Base-by-base conservation (phyloP, 2,797 vertebrate species). In the Micrastur ruficollis region DNA sequence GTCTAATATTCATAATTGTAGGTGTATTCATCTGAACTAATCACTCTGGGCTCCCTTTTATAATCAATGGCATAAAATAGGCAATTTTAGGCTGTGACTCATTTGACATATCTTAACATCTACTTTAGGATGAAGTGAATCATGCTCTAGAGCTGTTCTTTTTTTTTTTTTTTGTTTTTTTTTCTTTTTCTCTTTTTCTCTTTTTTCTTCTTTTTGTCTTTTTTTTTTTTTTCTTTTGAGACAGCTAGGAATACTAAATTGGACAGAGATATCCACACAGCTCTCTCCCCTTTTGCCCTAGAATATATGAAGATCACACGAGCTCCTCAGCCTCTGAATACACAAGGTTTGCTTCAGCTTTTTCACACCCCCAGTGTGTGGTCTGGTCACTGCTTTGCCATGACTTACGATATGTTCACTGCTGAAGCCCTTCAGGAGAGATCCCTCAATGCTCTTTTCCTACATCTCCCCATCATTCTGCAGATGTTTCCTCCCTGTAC, bases 81-180 rank as follows among this genome's bases (percentile, higher is more conserved):
- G 42, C 81, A 94, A 85, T 96, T 94, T 94, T 89, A 81, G 11
- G 2, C 49, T 53, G 56, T 96, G 94, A 96, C 81, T 96, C 94
- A 97, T 91, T 68, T 87, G 86, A 93, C 67, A 74, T 56, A 85
- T 89, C 71, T 79, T 87, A 92, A 93, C 79, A 85, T 94, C 95
- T 95, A 70, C 92, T 89, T 89, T 87, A 87, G 47, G 52, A 71
- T 85, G 23, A 91, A 84, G 52, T 92, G 89, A 96, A 87, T 96
- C 95, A 93, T 76, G n/a, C 40, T 89, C 61, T 53, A 63, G 74
- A 94, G 59, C 12, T 34, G 27, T 17, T 84, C 2, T 21, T 50
- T 62, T 49, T 29, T 5, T 71, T 61, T 55, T 8, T 9, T 46
- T 6, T 3, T 34, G 20, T 49, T 61, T 53, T 23, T 16, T 42